These are phyloP conservation scores for Geococcyx californianus DNA, from an alignment of 2,113 vertebrate species.

Conservation along the genomic window DNA sequence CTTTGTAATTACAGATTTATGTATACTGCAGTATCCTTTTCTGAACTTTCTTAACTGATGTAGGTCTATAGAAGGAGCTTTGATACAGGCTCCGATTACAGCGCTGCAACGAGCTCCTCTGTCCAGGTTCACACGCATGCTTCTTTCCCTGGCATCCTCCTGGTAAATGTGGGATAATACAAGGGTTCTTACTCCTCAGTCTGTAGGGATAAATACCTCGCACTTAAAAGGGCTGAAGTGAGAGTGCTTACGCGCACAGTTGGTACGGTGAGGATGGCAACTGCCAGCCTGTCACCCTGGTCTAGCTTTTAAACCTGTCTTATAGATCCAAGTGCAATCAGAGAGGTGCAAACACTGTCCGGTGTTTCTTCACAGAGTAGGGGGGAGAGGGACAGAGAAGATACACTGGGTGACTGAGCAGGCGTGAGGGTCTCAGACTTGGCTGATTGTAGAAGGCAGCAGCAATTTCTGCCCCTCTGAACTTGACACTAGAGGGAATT, in stretches of 20 bases:
- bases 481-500: rapidly evolving
- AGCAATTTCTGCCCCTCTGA: neutral
- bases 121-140: neutral
- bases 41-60: neutral
- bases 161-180: neutral
- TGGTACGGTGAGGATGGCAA: neutral
- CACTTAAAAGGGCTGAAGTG: neutral
- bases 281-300: neutral
- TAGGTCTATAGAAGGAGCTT: neutral
- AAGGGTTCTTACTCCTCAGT: neutral
- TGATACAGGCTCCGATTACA: neutral
- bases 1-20: neutral
- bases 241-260: neutral
- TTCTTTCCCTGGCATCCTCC: neutral
- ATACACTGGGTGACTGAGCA: neutral
- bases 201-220: neutral
- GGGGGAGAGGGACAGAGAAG: neutral
- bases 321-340: neutral
- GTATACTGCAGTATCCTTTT: neutral
- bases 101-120: neutral
- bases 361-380: neutral
- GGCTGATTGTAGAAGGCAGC: neutral
- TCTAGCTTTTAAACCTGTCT: rapidly evolving
- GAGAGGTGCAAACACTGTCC: neutral
- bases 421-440: neutral